phyloP scores from a whole-genome alignment of 1,140 invertebrate species.

The Cydia splendana region DNA sequence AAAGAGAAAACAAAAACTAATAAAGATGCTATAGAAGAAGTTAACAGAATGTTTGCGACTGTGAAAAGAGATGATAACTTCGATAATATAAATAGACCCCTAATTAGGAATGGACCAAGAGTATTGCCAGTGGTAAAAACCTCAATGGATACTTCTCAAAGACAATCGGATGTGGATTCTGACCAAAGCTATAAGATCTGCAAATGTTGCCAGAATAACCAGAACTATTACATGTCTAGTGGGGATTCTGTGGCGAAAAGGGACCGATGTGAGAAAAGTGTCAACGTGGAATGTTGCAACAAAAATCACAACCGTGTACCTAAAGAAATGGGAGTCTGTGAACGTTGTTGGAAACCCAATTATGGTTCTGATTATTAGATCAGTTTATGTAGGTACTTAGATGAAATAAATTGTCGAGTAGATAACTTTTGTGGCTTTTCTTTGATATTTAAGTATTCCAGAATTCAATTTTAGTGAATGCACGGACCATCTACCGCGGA shows the following conservation, averaged over 20 bases:
- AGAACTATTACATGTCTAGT: slow-evolving; percentile 54
- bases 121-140: slow-evolving; percentile 68
- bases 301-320: slow-evolving; percentile 37
- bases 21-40: slow-evolving; percentile 67
- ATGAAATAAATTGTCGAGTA: slow-evolving; percentile 28
- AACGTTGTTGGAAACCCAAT: slow-evolving; percentile 37
- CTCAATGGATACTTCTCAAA: slow-evolving; percentile 30
- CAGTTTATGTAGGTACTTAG: background rate
- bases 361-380: background rate
- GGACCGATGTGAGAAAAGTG: slow-evolving; percentile 45
- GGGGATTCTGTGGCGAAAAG: slow-evolving; percentile 55
- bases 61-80: slow-evolving; percentile 48
- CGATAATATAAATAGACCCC: slow-evolving; percentile 53
- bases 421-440: background rate
- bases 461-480: too few relatives aligned
- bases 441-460: too few relatives aligned
- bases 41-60: slow-evolving; percentile 70
- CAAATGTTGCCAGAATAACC: slow-evolving; percentile 52
- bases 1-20: slow-evolving; percentile 63
- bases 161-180: slow-evolving; percentile 22
- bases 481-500: too few relatives aligned
- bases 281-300: slow-evolving; percentile 51
- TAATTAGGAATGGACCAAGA: slow-evolving; percentile 61
- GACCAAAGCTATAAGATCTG: slow-evolving; percentile 32
- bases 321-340: slow-evolving; percentile 37